Evolutionary conservation across 2,797 vertebrate species (phyloP), one percentile per base, ranked within the genome.

Genomic region (Myotis pilosus): DNA sequence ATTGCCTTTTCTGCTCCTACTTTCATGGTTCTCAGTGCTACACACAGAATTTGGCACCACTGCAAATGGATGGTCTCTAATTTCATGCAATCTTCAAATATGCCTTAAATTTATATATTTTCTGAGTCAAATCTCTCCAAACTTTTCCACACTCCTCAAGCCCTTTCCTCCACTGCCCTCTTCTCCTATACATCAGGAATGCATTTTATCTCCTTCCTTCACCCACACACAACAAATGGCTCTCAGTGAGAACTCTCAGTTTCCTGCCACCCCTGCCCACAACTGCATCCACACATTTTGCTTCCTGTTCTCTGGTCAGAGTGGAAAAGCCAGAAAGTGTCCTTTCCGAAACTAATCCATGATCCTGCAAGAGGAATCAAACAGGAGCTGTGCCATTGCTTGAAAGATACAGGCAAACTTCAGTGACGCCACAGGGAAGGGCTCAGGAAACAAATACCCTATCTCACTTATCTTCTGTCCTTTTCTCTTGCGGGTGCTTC

Each of bases 271-370:
- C 74, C 74, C 33, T 83, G 23, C 81, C 57, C 71, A 62, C 23
- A 86, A 36, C 5, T 87, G 6, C 1, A 66, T 68, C 16, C 23
- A 38, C 0, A 3, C 20, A 49, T 15, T 28, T 66, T 88, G 33
- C 49, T 92, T 76, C n/a, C 6, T 53, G 20, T 30, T 66, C 30
- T 89, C 25, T 83, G 41, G 47, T 89, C 74, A 57, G 44, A 86
- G 30, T 68, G 55, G 47, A 57, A 62, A 44, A 68, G 15, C 81
- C 62, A 55, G n/a, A 62, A 81, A 19, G 16, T 62, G 36, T 55
- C 25, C 30, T 92, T 87, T 86, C 49, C 82, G 30, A 96, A 66
- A n/a, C 62, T 49, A 55, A 78, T 90, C 22, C 41, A 33, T 87
- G 22, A 19, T 20, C 22, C 8, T 68, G 8, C 0, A 17, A 78